Base-by-base conservation (phyloP, 1,140 invertebrate genomes). In the Belonocnema kinseyi region DNA sequence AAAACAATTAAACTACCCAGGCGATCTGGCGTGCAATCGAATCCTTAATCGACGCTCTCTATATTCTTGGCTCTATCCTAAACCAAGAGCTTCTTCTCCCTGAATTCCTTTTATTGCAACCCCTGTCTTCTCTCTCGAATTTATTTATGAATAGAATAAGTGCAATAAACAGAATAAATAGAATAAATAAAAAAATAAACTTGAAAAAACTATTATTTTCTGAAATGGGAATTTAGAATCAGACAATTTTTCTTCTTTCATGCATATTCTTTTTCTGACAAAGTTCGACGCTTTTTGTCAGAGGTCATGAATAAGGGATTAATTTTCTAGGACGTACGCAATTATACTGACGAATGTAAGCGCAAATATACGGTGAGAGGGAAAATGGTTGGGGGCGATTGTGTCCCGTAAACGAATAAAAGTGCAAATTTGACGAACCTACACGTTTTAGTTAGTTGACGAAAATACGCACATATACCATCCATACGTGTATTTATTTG, bases 401-500 rank as follows among this genome's bases (percentile, higher is more conserved):
- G 61, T 66, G 61, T 66, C 13, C 14, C 61, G 26, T 66, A 66
- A 66, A 66, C 61, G 61, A 66, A 66, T 66, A 66, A 66, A 66
- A 66, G 61, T 66, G 61, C 61, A 66, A 66, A 66, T 66, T 66
- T 66, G 61, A 66, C 61, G 61, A 66, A 66, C 33, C 61, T 33
- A 26, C 61, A 66, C 61, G 16, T 33, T 66, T 66, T n/a, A 4
- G 26, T 33, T 26, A 66, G 61, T 66, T 66, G 26, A 14, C 33
- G 61, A 66, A 33, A 66, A 66, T 66, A 14, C 61, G 26, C 61
- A 12, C 61, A 46, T 66, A 66, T 66, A 26, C 26, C 26, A 14
- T 21, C 3, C 13, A 26, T 58, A 58, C 17, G 13, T 26, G 21
- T 21, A 21, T 26, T 13, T 58, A 58, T 58, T 21, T 58, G 14